These are phyloP conservation scores for Pseudachorutes palmiensis DNA, from an alignment of 1,140 invertebrate genomes.

Conservation along the genomic window DNA sequence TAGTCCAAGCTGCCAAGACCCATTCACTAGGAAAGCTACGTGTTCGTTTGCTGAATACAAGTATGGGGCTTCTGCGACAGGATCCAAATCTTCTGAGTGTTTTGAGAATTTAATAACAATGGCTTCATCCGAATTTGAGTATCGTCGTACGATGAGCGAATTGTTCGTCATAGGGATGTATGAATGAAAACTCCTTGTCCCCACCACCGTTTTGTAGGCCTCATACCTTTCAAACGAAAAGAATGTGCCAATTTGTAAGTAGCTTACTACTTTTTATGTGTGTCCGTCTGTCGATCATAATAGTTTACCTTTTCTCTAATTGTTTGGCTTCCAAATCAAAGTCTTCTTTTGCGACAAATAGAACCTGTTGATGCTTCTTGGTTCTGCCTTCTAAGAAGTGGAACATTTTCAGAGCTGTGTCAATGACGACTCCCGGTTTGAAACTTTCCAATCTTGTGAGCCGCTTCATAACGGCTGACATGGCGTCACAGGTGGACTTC, in stretches of 20 bases:
- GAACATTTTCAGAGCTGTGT: background rate
- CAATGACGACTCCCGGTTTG: background rate
- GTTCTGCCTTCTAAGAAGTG: too few species aligned
- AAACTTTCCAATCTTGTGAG: slow-evolving; percentile 9
- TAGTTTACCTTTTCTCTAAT: too few species aligned
- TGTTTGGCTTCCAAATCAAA: too few species aligned
- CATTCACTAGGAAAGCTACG: background rate
- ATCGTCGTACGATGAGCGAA: too few species aligned
- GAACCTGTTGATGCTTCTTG: too few species aligned
- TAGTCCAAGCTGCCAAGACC: background rate
- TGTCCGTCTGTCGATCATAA: too few species aligned
- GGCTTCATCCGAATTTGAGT: background rate
- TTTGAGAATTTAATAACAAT: background rate
- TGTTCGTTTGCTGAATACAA: background rate
- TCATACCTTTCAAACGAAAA: background rate
- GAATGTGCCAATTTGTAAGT: background rate
- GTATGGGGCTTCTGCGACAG: background rate
- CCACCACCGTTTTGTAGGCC: background rate
- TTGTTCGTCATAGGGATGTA: background rate
- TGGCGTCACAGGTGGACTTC: background rate
- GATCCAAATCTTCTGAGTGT: background rate
- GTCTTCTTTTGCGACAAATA: too few species aligned
- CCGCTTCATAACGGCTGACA: slow-evolving; percentile 34
- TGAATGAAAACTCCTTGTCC: background rate
- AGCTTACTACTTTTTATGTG: too few species aligned